Conservation (phyloP, 2,888 invertebrate species). For the Ceratothoa steindachneri region DNA sequence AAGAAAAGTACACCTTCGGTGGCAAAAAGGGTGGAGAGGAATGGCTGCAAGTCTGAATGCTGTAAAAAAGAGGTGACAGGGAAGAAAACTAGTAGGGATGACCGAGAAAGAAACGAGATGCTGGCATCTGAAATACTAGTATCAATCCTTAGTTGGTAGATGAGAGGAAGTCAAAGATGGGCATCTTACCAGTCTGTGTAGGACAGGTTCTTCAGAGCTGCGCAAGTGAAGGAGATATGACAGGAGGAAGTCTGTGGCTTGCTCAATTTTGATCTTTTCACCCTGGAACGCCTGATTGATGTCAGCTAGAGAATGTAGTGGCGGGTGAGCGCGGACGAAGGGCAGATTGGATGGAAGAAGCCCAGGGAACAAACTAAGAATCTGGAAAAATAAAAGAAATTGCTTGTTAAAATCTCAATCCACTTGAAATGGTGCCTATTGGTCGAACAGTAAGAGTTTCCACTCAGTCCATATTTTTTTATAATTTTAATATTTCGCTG, state of each 20-base stretch:
- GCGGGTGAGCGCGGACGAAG: constrained; percentile 38
- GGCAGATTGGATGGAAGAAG: constrained; percentile 25
- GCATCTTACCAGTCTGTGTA: constrained; percentile 23
- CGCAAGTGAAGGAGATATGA: constrained; percentile 24
- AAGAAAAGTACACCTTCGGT: too few relatives aligned
- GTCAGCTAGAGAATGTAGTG: constrained; percentile 38
- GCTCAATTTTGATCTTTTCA: constrained; percentile 24
- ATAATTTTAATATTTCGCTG: too few relatives aligned
- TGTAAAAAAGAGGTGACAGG: too few relatives aligned
- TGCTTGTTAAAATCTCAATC: background rate
- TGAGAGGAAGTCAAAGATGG: background rate
- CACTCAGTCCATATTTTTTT: too few relatives aligned
- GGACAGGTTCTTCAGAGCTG: constrained; percentile 23
- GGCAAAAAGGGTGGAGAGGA: too few relatives aligned
- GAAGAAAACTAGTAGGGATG: too few relatives aligned
- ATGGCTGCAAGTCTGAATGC: too few relatives aligned
- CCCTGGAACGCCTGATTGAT: constrained; percentile 33
- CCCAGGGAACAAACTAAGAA: constrained; percentile 38
- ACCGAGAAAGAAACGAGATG: too few relatives aligned
- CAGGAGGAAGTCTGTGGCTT: constrained; percentile 29
- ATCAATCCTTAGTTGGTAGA: too few relatives aligned
- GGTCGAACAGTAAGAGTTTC: background rate
- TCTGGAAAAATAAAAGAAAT: constrained; percentile 17
- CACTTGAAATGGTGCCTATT: background rate
- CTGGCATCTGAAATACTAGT: too few relatives aligned